These are phyloP conservation scores for Coenonympha glycerion DNA, from an alignment of 2,888 invertebrate genomes.

Conservation along the genomic window DNA sequence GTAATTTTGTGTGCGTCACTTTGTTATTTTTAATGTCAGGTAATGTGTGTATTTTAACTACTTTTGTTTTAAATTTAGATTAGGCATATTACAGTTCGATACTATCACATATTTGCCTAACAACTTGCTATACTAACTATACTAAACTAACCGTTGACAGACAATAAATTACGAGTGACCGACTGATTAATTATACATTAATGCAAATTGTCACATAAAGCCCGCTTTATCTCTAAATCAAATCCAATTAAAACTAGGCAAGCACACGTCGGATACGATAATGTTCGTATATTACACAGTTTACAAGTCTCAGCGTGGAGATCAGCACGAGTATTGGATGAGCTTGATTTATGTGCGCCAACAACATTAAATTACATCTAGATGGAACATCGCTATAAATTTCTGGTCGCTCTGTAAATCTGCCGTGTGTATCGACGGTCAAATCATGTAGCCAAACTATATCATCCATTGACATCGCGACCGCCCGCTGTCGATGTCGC, in stretches of 20 bases:
- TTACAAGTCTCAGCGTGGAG: slow-evolving; percentile 54
- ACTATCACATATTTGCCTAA: background rate
- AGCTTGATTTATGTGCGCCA: slow-evolving; percentile 68
- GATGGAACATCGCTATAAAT: slow-evolving; percentile 73
- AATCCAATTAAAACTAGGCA: slow-evolving; percentile 42
- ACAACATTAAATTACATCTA: slow-evolving; percentile 75
- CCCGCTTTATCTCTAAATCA: slow-evolving; percentile 10
- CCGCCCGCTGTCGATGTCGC: slow-evolving; percentile 30
- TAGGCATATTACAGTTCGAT: too few species aligned
- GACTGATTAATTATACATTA: slow-evolving; percentile 2
- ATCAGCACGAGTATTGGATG: slow-evolving; percentile 56
- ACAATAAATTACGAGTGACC: slow-evolving; percentile 9
- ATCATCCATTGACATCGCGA: slow-evolving; percentile 53
- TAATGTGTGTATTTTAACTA: too few species aligned
- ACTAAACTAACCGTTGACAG: background rate
- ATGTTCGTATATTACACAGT: slow-evolving; percentile 51
- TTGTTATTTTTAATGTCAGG: too few species aligned
- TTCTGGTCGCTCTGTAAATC: slow-evolving; percentile 70
- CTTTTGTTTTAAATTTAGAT: too few species aligned
- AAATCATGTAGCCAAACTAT: slow-evolving; percentile 64
- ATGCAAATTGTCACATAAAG: slow-evolving; percentile 19
- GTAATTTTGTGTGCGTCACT: too few species aligned
- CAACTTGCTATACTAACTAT: background rate
- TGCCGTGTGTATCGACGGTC: slow-evolving; percentile 66
- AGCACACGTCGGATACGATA: slow-evolving; percentile 42